Percentiles rank a stretch among this genome's conserved stretches.
These are phyloP conservation scores for Mus minutoides DNA, from an alignment of 2,797 vertebrate genomes.

Conservation along the genomic window DNA sequence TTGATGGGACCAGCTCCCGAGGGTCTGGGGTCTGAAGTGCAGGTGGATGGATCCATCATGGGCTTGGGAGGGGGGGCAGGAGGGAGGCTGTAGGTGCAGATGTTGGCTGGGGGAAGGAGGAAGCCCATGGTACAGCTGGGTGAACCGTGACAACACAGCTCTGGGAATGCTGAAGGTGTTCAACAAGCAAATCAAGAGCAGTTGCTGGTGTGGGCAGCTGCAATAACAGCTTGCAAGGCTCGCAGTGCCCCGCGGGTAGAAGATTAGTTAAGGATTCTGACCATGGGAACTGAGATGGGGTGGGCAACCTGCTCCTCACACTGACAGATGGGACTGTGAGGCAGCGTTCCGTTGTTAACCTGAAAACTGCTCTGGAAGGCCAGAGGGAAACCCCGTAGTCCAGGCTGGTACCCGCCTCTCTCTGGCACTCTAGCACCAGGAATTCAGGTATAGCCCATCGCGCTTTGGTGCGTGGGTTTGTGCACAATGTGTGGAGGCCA, in stretches of 20 bases:
- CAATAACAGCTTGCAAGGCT: conserved; percentile 57
- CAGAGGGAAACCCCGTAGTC: neutral
- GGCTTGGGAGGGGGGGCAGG: neutral
- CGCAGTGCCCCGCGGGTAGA: conserved; percentile 19
- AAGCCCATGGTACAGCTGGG: neutral
- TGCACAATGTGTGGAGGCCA: neutral
- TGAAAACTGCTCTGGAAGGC: neutral
- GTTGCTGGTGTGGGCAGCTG: conserved; percentile 66
- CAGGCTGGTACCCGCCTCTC: neutral
- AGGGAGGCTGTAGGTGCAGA: neutral
- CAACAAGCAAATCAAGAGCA: conserved; percentile 15
- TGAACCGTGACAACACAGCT: neutral
- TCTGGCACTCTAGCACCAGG: neutral
- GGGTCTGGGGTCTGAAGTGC: neutral
- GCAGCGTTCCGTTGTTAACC: neutral
- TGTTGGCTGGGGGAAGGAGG: neutral
- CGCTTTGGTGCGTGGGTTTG: neutral
- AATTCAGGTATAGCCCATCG: neutral
- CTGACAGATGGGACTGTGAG: neutral
- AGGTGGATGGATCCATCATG: neutral
- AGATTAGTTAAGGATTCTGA: conserved; percentile 70
- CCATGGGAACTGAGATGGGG: conserved; percentile 60
- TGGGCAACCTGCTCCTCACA: conserved; percentile 9
- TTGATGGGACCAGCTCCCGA: neutral
- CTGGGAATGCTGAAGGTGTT: neutral